phyloP scores from a whole-genome alignment of 2,113 vertebrate species.

The Irena cyanogastra region DNA sequence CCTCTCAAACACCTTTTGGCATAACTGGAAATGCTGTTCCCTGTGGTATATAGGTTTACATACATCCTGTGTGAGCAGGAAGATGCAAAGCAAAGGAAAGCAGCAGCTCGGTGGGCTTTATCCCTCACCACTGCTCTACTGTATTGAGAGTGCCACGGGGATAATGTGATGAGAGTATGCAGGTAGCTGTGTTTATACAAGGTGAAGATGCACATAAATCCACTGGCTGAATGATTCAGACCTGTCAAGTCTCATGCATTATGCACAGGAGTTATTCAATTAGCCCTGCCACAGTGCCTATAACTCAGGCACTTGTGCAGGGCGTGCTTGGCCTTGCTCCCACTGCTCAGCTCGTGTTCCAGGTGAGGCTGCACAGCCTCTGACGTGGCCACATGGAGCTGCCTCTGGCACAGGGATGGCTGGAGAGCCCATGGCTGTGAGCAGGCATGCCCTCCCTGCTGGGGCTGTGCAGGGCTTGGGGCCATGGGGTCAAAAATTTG shows the following conservation, averaged over 20 bases:
- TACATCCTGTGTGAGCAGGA: not conserved
- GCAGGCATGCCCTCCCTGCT: not conserved
- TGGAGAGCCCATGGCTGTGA: accelerated
- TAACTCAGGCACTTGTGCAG: not conserved
- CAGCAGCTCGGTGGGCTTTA: not conserved
- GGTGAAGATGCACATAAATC: constrained; percentile 33
- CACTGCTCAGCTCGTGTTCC: accelerated
- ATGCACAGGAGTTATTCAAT: not conserved
- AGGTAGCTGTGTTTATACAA: constrained; percentile 16
- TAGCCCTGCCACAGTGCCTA: not conserved
- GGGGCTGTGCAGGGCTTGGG: accelerated
- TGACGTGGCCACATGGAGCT: accelerated
- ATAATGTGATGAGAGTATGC: not conserved
- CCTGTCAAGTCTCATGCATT: not conserved
- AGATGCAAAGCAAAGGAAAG: not conserved
- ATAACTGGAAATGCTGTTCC: not conserved
- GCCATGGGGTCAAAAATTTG: accelerated
- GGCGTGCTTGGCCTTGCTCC: not conserved
- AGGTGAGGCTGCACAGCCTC: not conserved
- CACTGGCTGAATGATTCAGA: not conserved
- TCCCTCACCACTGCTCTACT: not conserved
- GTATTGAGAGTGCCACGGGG: not conserved
- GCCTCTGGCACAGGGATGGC: accelerated
- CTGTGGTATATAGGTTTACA: not conserved
- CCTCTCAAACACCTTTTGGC: not conserved